Evolutionary conservation across 2,113 vertebrate species (phyloP), one percentile per base, ranked within the genome.

Genomic region (Dendropsophus ebraccatus): DNA sequence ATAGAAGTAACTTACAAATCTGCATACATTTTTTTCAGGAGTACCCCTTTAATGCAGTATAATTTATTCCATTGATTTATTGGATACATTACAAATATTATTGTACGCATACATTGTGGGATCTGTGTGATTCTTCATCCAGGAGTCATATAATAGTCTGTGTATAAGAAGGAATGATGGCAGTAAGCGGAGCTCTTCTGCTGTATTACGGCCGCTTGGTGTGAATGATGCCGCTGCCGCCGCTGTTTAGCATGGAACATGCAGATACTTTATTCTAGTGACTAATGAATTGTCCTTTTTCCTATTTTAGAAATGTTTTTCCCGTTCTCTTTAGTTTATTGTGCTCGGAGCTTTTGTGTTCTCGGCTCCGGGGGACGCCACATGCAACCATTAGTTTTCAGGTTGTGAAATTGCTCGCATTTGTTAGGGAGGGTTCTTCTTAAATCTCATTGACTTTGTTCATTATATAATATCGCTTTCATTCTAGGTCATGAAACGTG

Each of bases 401-500:
- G n/a, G 23, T 13, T 49, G 23, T 47, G 41, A 74, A 74, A 74
- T 28, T 49, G 37, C 35, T 45, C 23, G 70, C 37, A 47, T 73
- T 41, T 73, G 19, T n/a, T 45, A 45, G 14, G 12, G 23, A 74
- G 21, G 14, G 41, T 49, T 74, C 49, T 74, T 49, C 72, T 74
- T 74, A 73, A 45, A 45, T 45, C 23, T 45, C 70, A 74, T 74
- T 41, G 37, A 73, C 19, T 73, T 37, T 70, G 32, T 41, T 77
- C 28, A 54, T 77, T 8, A 19, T 54, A 21, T 21, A 35, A 54
- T 54, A 21, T 56, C 32, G 74, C 83, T 70, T 56, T 90, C 91
- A 85, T 80, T 81, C 30, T 93, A 99, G 98, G 92, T 89, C 0
- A 88, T 99, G 88, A 94, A 91, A 75, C 94, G 93, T 49, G 97